Base-by-base conservation (phyloP, 2,113 vertebrate genomes). In the Sander lucioperca region DNA sequence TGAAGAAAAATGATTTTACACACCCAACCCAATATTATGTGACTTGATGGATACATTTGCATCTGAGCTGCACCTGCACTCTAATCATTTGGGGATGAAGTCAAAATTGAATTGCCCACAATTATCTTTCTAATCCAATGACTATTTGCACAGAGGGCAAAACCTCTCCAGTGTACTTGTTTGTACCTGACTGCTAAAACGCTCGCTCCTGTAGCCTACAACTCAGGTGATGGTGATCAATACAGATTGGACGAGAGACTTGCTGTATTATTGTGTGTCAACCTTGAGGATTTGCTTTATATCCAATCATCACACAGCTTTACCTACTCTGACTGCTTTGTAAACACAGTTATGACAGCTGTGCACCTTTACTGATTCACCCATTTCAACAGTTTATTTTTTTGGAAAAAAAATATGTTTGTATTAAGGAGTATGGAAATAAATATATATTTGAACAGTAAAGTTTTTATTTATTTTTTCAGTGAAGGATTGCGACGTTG, bases 361-460 rank as follows among this genome's bases (percentile, higher is more conserved):
- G 79, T 82, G 88, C 89, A 91, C 91, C 87, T 90, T 86, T 86
- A 86, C 86, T 83, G 77, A 93, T 86, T 91, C 74, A 80, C 73
- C 66, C 16, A 12, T 88, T 83, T 83, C 62, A 85, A 80, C 84
- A 86, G 73, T 90, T 89, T 93, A 88, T 90, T 91, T 89, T 91
- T 88, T 77, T 76, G 61, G 9, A 63, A 51, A 73, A 86, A 73
- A 90, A 86, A 80, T 33, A 86, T 91, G 88, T 93, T 95, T 94
- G 91, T 94, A 93, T 90, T 63, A 90, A 82, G 74, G 70, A 87
- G 82, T 67, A 83, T 82, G 70, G 54, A 89, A 93, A 94, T 93
- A 94, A 93, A 94, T 94, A 74, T 94, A 93, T 94, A 93, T 94
- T 93, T 94, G 84, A 91, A 85, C 72, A 89, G 53, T 79, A 63